Evolutionary conservation across 2,888 invertebrate genomes (phyloP).

Genomic region (Melanostoma scalare): DNA sequence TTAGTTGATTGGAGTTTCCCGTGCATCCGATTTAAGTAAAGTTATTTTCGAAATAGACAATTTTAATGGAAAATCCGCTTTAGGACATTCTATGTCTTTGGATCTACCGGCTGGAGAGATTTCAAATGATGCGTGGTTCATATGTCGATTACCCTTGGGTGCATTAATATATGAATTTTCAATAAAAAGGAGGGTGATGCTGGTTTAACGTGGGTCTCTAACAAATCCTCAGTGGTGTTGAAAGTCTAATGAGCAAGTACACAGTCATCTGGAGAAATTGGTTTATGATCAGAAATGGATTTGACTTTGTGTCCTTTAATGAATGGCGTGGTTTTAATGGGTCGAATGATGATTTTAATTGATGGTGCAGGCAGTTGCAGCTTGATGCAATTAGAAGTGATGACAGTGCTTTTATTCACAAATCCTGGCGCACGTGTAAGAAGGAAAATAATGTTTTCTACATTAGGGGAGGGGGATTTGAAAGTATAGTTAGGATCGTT

Average conservation of each 20-base stretch:
- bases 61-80: conserved; percentile 66
- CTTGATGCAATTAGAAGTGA: conserved; percentile 64
- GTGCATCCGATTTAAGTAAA: conserved; percentile 60
- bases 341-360: conserved; percentile 64
- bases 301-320: conserved; percentile 58
- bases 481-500: no score
- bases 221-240: conserved; percentile 48
- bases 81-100: conserved; percentile 24
- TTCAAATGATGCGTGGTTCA: conserved; percentile 21
- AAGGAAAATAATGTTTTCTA: no score
- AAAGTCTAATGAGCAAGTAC: conserved; percentile 56
- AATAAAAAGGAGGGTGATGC: conserved; percentile 13
- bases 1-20: conserved; percentile 67
- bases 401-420: conserved; percentile 51
- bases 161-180: conserved; percentile 36
- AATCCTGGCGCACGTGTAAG: no score
- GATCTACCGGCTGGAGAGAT: not conserved
- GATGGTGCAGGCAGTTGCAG: conserved; percentile 44
- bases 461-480: no score
- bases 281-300: conserved; percentile 38
- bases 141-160: conserved; percentile 46
- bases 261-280: conserved; percentile 46
- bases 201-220: conserved; percentile 19
- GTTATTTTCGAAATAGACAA: conserved; percentile 58
- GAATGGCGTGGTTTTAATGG: conserved; percentile 64